phyloP scores from a whole-genome alignment of 1,140 invertebrate species.

The Euwallacea similis region DNA sequence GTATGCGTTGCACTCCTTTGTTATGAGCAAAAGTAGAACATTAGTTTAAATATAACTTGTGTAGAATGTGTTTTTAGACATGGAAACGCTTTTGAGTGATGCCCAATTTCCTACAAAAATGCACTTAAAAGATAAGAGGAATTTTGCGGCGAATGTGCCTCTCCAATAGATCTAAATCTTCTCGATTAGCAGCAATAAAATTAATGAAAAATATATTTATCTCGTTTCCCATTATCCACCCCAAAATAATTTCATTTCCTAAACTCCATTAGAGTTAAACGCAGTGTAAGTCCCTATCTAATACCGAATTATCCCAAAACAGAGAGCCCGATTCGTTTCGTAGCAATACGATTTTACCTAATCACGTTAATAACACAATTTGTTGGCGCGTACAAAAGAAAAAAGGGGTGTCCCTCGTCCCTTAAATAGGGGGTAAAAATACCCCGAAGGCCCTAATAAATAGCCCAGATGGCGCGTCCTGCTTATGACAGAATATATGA shows the following conservation, averaged over 20 bases:
- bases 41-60: too few relatives aligned
- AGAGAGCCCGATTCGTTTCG: conserved; percentile 22
- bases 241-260: conserved; percentile 22
- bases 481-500: conserved; percentile 29
- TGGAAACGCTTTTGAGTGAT: too few relatives aligned
- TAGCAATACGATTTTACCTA: conserved; percentile 28
- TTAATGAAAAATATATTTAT: conserved; percentile 19
- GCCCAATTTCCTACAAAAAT: too few relatives aligned
- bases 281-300: conserved; percentile 31
- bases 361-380: conserved; percentile 33
- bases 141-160: too few relatives aligned
- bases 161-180: too few relatives aligned
- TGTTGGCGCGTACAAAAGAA: conserved; percentile 23
- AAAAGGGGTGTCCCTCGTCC: conserved; percentile 16
- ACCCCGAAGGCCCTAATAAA: conserved; percentile 27
- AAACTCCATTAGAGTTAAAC: conserved; percentile 27
- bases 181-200: neutral
- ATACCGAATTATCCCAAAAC: conserved; percentile 26
- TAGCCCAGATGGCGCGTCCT: conserved; percentile 29
- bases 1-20: too few relatives aligned
- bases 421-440: conserved; percentile 28
- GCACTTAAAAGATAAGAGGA: too few relatives aligned
- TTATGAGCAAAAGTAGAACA: too few relatives aligned
- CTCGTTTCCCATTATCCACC: conserved; percentile 17
- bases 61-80: too few relatives aligned